These are phyloP conservation scores for Calameuta filiformis DNA, from an alignment of 2,888 invertebrate genomes.

Conservation along the genomic window DNA sequence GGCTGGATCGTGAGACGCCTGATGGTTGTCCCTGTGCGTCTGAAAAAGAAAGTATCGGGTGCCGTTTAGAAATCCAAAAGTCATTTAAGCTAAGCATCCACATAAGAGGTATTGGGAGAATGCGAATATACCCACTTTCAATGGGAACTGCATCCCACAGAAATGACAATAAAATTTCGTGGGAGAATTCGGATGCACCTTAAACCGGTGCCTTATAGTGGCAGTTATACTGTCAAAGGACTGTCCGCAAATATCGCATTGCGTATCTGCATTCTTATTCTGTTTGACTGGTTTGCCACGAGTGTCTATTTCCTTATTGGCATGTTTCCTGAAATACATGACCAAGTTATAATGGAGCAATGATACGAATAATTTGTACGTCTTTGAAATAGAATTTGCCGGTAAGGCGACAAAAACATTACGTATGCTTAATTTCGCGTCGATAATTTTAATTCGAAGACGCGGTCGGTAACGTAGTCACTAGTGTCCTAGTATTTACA, in stretches of 20 bases:
- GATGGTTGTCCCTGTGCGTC: conserved; percentile 72
- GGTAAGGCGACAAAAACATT: not conserved
- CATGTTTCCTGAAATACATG: conserved; percentile 69
- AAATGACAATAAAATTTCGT: conserved; percentile 75
- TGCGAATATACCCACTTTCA: conserved; percentile 67
- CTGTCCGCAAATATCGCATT: conserved; percentile 74
- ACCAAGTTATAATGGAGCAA: not conserved
- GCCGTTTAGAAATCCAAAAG: conserved; percentile 11
- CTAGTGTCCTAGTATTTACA: not conserved
- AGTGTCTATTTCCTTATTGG: conserved; percentile 71
- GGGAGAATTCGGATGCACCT: conserved; percentile 73
- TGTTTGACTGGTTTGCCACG: conserved; percentile 51
- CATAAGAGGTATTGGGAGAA: not conserved
- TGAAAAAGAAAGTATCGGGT: conserved; percentile 44
- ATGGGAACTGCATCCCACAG: conserved; percentile 77
- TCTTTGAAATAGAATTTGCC: not conserved
- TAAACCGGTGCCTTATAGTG: conserved; percentile 77
- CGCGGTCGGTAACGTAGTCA: not conserved
- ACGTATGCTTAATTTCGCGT: not conserved
- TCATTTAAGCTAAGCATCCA: not conserved
- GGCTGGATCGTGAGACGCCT: conserved; percentile 66
- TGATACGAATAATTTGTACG: not conserved
- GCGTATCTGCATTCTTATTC: conserved; percentile 58
- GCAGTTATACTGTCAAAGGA: conserved; percentile 71
- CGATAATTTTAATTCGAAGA: not conserved